Conservation (phyloP, 2,888 invertebrate species). For the Crioceris asparagi region DNA sequence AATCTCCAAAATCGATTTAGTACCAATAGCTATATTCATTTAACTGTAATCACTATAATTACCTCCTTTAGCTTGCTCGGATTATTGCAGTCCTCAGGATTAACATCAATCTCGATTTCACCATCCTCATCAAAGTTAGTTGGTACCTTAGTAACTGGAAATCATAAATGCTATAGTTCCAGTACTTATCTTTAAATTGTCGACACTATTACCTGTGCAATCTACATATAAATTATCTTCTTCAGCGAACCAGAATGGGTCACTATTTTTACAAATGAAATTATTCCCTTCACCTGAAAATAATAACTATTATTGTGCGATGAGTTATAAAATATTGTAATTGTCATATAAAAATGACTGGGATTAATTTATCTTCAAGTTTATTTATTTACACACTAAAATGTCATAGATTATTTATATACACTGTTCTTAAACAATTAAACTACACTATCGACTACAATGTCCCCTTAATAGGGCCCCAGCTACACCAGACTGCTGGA, state of each 20-base stretch:
- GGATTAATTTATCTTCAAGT: no score
- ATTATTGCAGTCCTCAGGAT: conserved; percentile 37
- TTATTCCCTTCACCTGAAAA: background rate
- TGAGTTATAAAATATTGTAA: no score
- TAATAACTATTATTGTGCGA: no score
- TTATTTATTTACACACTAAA: no score
- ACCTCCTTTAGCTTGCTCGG: conserved; percentile 35
- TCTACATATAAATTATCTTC: background rate
- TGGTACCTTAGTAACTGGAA: conserved; percentile 41
- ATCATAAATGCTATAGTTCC: no score
- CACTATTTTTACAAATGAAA: background rate
- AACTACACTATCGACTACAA: no score
- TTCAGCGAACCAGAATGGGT: background rate
- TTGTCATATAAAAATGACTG: no score
- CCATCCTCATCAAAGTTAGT: conserved; percentile 42
- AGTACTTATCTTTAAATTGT: no score
- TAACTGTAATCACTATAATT: conserved; percentile 8
- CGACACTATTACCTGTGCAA: background rate
- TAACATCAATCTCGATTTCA: conserved; percentile 26
- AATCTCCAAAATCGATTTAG: background rate
- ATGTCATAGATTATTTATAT: no score
- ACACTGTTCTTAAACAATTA: no score
- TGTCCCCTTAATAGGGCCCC: no score
- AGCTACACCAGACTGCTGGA: no score
- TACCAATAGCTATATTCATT: conserved; percentile 2